phyloP scores from a whole-genome alignment of 2,113 vertebrate genomes.

The Sarotherodon lohbergeri region DNA sequence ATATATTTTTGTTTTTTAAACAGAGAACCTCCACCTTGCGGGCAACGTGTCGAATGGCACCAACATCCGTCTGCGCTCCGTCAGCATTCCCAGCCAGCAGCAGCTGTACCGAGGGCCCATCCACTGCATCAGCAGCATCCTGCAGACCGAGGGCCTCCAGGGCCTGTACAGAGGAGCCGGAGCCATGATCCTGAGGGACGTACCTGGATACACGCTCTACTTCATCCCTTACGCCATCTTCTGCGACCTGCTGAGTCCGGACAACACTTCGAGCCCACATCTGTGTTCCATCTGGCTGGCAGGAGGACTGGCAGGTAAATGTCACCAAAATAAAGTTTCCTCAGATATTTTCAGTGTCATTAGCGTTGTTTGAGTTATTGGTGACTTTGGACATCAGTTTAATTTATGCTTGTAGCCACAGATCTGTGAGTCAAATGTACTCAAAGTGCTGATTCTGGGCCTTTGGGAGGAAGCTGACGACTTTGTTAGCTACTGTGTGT shows the following conservation, averaged over 20 bases:
- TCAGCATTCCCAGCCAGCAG: constrained; percentile 55
- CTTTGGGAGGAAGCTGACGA: not conserved
- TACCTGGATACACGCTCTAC: constrained; percentile 90
- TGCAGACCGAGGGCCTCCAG: constrained; percentile 81
- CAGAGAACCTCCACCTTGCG: constrained; percentile 69
- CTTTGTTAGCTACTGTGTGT: not conserved
- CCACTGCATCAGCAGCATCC: constrained; percentile 84
- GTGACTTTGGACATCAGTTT: not conserved
- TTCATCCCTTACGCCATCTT: constrained; percentile 88
- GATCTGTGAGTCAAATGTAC: not conserved
- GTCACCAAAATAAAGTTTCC: not conserved
- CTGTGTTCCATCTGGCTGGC: constrained; percentile 83
- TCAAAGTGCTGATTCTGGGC: not conserved
- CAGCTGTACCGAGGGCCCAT: constrained; percentile 81
- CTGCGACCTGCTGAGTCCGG: constrained; percentile 78
- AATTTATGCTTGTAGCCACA: not conserved
- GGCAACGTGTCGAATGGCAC: constrained; percentile 34
- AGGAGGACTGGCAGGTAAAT: constrained; percentile 87
- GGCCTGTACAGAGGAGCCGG: constrained; percentile 85
- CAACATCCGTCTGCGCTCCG: constrained; percentile 50
- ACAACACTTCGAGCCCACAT: constrained; percentile 64
- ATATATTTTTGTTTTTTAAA: not conserved
- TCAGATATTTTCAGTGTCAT: not conserved
- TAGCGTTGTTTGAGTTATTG: not conserved
- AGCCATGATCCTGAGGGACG: constrained; percentile 89